Conservation (phyloP, 2,888 invertebrate species). For the Hypselothyrea guttata region DNA sequence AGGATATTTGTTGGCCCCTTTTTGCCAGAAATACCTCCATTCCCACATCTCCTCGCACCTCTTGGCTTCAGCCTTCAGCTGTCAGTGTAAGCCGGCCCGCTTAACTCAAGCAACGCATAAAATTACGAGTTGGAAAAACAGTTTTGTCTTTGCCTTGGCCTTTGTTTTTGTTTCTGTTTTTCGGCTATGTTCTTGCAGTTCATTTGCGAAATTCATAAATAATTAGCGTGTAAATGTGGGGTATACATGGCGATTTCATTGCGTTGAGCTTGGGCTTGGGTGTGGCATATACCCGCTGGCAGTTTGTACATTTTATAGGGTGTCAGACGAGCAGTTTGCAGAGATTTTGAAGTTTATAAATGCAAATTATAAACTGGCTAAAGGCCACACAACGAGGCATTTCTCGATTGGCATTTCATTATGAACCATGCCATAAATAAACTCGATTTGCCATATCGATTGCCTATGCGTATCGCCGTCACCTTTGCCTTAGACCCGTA, state of each 20-base stretch:
- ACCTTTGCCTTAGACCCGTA: not conserved
- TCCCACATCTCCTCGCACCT: no score
- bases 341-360: conserved; percentile 67
- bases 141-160: conserved; percentile 23
- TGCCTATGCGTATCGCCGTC: conserved; percentile 27
- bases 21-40: not conserved
- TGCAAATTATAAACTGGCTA: conserved; percentile 67
- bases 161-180: conserved; percentile 7
- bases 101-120: conserved; percentile 36
- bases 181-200: conserved; percentile 41
- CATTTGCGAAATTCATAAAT: conserved; percentile 51
- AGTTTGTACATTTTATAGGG: conserved; percentile 5
- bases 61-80: not conserved
- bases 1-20: conserved; percentile 17
- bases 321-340: conserved; percentile 43
- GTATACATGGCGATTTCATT: not conserved
- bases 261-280: no score
- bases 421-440: conserved; percentile 64
- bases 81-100: conserved; percentile 2
- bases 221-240: not conserved
- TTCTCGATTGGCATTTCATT: conserved; percentile 74
- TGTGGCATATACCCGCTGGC: not conserved
- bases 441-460: conserved; percentile 64
- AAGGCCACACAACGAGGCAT: conserved; percentile 44
- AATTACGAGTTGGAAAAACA: conserved; percentile 33